phyloP scores from a whole-genome alignment of 2,797 vertebrate genomes.

The Sebastes goodei region DNA sequence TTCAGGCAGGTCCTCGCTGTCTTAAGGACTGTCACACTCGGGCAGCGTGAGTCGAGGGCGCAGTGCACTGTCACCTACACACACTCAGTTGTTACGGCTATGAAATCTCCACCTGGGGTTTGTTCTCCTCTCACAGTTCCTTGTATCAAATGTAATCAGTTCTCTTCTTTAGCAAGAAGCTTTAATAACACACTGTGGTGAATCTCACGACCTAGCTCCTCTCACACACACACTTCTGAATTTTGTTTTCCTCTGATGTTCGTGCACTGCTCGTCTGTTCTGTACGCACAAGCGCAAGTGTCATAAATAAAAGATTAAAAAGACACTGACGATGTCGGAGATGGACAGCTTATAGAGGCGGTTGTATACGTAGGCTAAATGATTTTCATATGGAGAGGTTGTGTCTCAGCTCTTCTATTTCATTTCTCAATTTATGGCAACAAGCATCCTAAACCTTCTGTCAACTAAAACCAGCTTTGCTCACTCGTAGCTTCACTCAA shows the following conservation, averaged over 20 bases:
- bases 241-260: background rate
- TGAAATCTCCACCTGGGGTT: background rate
- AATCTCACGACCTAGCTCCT: background rate
- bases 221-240: background rate
- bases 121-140: background rate
- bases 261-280: background rate
- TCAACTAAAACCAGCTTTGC: background rate
- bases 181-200: slow-evolving; percentile 4
- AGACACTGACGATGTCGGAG: background rate
- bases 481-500: background rate
- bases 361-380: background rate
- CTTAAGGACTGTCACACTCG: slow-evolving; percentile 50
- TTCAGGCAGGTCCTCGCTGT: slow-evolving; percentile 66
- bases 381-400: background rate
- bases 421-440: background rate
- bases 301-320: background rate
- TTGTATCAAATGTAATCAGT: slow-evolving; percentile 7
- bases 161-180: slow-evolving; percentile 7
- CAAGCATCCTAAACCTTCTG: background rate
- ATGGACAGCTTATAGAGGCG: background rate
- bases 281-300: background rate
- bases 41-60: slow-evolving; percentile 31
- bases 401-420: background rate
- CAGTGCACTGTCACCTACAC: background rate
- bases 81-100: background rate